Evolutionary conservation across 2,888 invertebrate species (phyloP), one percentile per base, ranked within the genome.

Genomic region (Eledona agricola): DNA sequence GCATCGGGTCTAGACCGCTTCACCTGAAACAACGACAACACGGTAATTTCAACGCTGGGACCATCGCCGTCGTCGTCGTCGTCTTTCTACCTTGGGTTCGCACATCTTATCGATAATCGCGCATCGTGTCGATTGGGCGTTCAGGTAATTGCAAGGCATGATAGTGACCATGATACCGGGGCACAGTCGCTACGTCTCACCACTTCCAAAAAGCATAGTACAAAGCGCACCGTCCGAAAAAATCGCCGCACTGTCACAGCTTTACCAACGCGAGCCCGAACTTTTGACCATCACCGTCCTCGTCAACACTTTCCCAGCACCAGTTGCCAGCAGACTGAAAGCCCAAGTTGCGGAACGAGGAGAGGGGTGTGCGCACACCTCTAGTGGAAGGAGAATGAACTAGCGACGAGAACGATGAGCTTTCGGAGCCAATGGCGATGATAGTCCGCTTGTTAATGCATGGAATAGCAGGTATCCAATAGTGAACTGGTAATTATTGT

Each of bases 1-100:
- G 83, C 78, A 72, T 87, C 87, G 64, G 82, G 81, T 78, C 86
- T 80, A 65, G 84, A 80, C 76, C 87, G 81, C 79, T 87, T 87
- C 76, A 86, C 86, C 87, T 87, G 81, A 31, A 85, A 85, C 74
- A 17, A 42, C 19, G 16, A 32, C 29, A 50, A 16, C 15, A 28
- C 32, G 25, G 46, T 38, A 40, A 40, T 51, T 37, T 51, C 19
- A 26, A 31, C 23, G 19, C 23, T 23, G 34, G 35, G 16, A 47
- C 32, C 42, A 28, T 19, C 31, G 13, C n/a, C n/a, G n/a, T n/a
- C n/a, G n/a, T n/a, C n/a, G n/a, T n/a, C n/a, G n/a, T n/a, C n/a
- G n/a, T n/a, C n/a, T n/a, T n/a, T 17, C 19, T 69, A 77, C 77
- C 77, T 76, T 77, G 42, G 75, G 73, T 60, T 76, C 76, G 64